Conservation (phyloP, 2,888 invertebrate genomes). For the Apamea epomidion region DNA sequence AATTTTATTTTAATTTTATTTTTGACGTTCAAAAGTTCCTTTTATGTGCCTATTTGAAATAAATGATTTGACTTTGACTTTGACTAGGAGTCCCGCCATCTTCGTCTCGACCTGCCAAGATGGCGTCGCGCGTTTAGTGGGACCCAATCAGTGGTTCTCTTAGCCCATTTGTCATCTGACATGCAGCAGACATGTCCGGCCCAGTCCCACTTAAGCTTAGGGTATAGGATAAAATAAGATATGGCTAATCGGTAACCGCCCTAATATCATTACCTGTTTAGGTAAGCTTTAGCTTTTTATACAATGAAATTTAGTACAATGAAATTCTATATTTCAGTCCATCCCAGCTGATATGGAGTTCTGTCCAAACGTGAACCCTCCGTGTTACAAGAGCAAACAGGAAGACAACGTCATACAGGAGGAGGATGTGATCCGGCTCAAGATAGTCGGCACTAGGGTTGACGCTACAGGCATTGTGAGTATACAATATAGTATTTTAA, state of each 20-base stretch:
- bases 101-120: too few relatives aligned
- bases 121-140: too few relatives aligned
- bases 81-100: too few relatives aligned
- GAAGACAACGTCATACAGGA: conserved; percentile 99
- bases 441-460: conserved; percentile 99
- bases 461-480: conserved; percentile 99
- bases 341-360: conserved; percentile 99
- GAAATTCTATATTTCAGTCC: conserved; percentile 91
- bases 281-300: not conserved
- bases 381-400: conserved; percentile 99
- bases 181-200: too few relatives aligned
- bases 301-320: too few relatives aligned
- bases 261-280: not conserved
- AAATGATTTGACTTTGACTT: too few relatives aligned
- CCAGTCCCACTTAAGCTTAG: too few relatives aligned
- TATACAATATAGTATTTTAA: conserved; percentile 65
- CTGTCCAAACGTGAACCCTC: conserved; percentile 99
- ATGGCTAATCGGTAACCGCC: not conserved
- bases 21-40: too few relatives aligned
- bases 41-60: too few relatives aligned
- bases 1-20: too few relatives aligned
- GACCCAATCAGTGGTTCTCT: too few relatives aligned
- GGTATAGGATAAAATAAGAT: not conserved
- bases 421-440: conserved; percentile 99
- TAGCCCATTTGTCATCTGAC: too few relatives aligned